These are phyloP conservation scores for Acanthurus leucopareius DNA, from an alignment of 2,797 vertebrate genomes.

Conservation along the genomic window DNA sequence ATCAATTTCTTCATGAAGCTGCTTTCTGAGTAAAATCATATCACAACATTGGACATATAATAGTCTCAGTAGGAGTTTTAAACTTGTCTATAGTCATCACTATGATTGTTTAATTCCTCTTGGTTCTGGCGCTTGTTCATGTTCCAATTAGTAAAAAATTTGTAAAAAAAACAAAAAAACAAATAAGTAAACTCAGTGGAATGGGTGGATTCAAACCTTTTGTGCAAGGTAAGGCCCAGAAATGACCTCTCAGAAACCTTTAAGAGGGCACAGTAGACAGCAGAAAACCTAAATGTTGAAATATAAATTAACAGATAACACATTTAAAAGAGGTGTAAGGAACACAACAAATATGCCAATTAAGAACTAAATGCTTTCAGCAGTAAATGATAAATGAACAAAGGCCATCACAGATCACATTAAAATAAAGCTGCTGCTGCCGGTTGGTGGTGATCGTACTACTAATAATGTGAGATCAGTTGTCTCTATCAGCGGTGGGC, in stretches of 20 bases:
- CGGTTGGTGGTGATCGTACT: conserved; percentile 76
- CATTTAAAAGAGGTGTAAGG: conserved; percentile 1
- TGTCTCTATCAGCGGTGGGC: conserved; percentile 94
- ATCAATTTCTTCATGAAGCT: too few relatives aligned
- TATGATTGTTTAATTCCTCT: too few relatives aligned
- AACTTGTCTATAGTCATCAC: too few relatives aligned
- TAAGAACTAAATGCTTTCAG: conserved; percentile 40
- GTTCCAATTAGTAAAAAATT: too few relatives aligned
- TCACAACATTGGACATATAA: too few relatives aligned
- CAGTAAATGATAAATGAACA: conserved; percentile 64
- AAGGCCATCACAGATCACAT: conserved; percentile 82
- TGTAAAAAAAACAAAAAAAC: too few relatives aligned
- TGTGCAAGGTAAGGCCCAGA: background rate
- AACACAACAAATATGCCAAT: conserved; percentile 38
- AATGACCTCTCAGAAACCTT: background rate
- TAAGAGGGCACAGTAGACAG: background rate
- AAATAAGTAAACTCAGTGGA: too few relatives aligned
- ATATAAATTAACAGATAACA: background rate
- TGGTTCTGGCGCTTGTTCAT: too few relatives aligned
- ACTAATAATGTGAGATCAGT: conserved; percentile 97
- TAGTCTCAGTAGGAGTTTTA: too few relatives aligned
- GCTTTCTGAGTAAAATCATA: too few relatives aligned
- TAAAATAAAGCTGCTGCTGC: conserved; percentile 86
- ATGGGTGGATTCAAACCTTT: too few relatives aligned
- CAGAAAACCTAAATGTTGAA: background rate